Conservation (phyloP, 2,888 invertebrate genomes). For the Entomobrya multifasciata region DNA sequence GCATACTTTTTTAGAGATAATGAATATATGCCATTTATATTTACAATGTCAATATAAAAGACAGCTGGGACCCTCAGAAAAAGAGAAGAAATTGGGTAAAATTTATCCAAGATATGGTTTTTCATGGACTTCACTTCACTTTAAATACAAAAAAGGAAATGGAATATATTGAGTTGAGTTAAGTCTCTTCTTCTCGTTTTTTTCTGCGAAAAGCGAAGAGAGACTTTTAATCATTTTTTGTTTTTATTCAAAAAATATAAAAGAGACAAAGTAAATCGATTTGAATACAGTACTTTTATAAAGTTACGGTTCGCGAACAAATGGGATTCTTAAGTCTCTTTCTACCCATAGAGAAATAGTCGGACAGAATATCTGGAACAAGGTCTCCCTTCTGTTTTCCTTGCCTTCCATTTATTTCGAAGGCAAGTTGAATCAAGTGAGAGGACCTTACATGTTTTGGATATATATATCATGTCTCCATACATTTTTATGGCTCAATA, state of each 20-base stretch:
- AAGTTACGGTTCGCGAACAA: slow-evolving; percentile 33
- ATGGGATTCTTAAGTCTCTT: slow-evolving; percentile 36
- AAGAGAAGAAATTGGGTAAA: too few species aligned
- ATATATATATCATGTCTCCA: too few species aligned
- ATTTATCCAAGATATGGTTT: too few species aligned
- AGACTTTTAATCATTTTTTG: slow-evolving; percentile 33
- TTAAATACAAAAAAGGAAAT: background rate
- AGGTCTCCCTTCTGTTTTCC: slow-evolving; percentile 7
- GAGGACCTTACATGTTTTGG: too few species aligned
- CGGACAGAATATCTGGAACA: slow-evolving; percentile 26
- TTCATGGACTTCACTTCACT: background rate
- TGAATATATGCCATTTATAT: too few species aligned
- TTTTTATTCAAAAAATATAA: slow-evolving; percentile 27
- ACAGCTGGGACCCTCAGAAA: too few species aligned
- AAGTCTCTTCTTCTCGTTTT: background rate
- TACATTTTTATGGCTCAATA: slow-evolving; percentile 1
- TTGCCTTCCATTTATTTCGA: background rate
- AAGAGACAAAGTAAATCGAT: slow-evolving; percentile 43
- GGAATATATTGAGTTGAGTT: too few species aligned
- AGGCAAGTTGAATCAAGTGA: too few species aligned
- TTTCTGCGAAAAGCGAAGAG: background rate
- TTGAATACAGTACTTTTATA: background rate
- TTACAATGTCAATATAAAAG: too few species aligned
- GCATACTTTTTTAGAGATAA: too few species aligned
- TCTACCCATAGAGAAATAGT: background rate